Evolutionary conservation across 2,797 vertebrate species (phyloP), one percentile per base, ranked within the genome.

Genomic region (Spinus pinus): DNA sequence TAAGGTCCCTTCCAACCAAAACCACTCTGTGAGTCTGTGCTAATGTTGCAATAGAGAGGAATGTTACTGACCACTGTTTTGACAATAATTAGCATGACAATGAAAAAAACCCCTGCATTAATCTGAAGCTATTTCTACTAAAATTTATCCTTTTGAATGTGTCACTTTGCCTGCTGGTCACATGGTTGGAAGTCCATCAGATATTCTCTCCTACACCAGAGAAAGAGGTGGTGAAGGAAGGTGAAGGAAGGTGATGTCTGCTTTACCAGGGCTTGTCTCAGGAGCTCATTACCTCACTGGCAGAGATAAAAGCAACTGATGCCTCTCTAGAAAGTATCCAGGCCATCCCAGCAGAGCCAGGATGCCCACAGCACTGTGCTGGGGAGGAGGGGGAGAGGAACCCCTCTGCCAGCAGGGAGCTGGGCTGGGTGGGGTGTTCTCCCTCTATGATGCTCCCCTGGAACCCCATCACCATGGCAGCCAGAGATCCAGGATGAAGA

Each of bases 371-470:
- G 1, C 31, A 1, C 23, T 19, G 14, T 14, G 1, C 12, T 31
- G 44, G 69, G 56, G 14, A 49, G 22, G 44, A 42, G 41, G 41
- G 51, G 39, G 11, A 61, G 47, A 17, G 21, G 51, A 46, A 6
- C 0, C 8, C 35, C 23, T 73, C 7, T 66, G 37, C 13, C 41
- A 62, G 47, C 31, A 49, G 61, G 39, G 31, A 51, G 31, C 23
- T 54, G 57, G 50, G 13, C 3, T 14, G 66, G 28, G 23, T 4
- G 57, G 37, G 21, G 46, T 41, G 49, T 7, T 12, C 23, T 46
- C 30, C 13, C 3, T 91, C 84, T 96, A 57, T 96, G 93, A 94
- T 44, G 81, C n/a, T 56, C 7, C 15, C 37, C 24, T 37, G 24
- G 89, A 93, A 91, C 20, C 3, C 81, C 2, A 1, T 93, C 39